A percentile compares a stretch with the other conserved stretches of the same genome.
phyloP scores from a whole-genome alignment of 2,797 vertebrate genomes.

The Adelosebastes latens region DNA sequence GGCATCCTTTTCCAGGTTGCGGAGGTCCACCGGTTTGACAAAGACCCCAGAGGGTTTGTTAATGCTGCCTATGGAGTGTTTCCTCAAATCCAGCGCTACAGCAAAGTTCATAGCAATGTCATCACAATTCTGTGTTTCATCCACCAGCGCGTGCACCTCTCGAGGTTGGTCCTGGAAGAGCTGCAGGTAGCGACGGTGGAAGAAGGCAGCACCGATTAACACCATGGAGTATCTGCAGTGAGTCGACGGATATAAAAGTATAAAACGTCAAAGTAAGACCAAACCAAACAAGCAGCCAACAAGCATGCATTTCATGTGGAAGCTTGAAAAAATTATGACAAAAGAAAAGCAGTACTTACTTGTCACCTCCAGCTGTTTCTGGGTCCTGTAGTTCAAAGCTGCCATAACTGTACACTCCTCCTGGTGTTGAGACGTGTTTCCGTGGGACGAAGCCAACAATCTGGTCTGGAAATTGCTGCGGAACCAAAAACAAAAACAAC shows the following conservation, averaged over 20 bases:
- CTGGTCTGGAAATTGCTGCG: slow-evolving; percentile 93
- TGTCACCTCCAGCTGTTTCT: slow-evolving; percentile 86
- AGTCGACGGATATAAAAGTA: background rate
- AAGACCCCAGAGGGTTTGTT: slow-evolving; percentile 89
- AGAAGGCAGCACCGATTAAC: slow-evolving; percentile 93
- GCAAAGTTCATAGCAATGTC: slow-evolving; percentile 96
- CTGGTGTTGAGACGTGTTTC: slow-evolving; percentile 88
- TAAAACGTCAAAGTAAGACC: background rate
- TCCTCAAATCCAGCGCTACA: slow-evolving; percentile 80
- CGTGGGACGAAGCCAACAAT: slow-evolving; percentile 96
- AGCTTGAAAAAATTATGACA: background rate
- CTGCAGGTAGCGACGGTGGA: slow-evolving; percentile 88
- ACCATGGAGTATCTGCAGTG: slow-evolving; percentile 91
- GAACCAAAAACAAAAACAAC: slow-evolving; percentile 1
- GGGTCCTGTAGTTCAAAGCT: slow-evolving; percentile 92
- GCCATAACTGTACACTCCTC: slow-evolving; percentile 91
- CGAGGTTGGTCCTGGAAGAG: slow-evolving; percentile 89
- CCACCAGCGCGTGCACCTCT: slow-evolving; percentile 86
- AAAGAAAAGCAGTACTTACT: slow-evolving; percentile 39
- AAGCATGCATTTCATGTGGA: background rate
- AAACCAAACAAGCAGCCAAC: background rate
- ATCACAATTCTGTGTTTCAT: slow-evolving; percentile 95
- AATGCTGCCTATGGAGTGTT: background rate
- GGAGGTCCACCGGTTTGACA: slow-evolving; percentile 92
- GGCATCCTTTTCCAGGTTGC: slow-evolving; percentile 92